Conservation (phyloP, 2,888 invertebrate species). For the Athrips mouffetella region DNA sequence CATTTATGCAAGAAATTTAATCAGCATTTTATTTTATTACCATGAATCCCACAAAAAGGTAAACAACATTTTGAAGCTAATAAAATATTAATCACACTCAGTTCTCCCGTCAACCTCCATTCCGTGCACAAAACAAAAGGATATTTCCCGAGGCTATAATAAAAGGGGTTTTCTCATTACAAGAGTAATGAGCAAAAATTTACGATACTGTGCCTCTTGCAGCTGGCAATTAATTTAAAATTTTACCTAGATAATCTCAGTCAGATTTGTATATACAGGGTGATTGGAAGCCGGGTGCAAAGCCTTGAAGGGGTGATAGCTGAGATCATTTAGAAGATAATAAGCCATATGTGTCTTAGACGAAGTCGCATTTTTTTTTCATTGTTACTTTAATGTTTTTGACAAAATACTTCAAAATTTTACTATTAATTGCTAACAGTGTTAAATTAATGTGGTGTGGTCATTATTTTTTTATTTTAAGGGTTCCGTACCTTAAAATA, state of each 20-base stretch:
- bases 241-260: constrained; percentile 1
- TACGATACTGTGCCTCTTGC: constrained; percentile 13
- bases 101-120: constrained; percentile 42
- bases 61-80: constrained; percentile 32
- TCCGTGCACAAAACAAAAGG: constrained; percentile 46
- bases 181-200: constrained; percentile 51
- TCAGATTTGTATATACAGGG: no score
- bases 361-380: no score
- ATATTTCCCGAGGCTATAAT: constrained; percentile 50
- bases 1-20: background rate
- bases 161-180: constrained; percentile 47
- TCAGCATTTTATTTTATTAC: constrained; percentile 20
- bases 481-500: no score
- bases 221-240: constrained; percentile 7
- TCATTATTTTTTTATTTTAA: no score
- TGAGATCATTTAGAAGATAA: background rate
- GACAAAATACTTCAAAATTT: no score
- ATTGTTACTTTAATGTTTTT: no score
- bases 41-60: constrained; percentile 33
- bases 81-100: constrained; percentile 49
- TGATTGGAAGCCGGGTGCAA: no score
- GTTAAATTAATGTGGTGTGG: no score
- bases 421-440: no score
- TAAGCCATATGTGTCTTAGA: no score
- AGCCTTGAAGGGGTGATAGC: no score